A percentile compares a stretch with the other conserved stretches of the same genome.
phyloP scores from a whole-genome alignment of 2,797 vertebrate genomes.

The Chrysocyon brachyurus region DNA sequence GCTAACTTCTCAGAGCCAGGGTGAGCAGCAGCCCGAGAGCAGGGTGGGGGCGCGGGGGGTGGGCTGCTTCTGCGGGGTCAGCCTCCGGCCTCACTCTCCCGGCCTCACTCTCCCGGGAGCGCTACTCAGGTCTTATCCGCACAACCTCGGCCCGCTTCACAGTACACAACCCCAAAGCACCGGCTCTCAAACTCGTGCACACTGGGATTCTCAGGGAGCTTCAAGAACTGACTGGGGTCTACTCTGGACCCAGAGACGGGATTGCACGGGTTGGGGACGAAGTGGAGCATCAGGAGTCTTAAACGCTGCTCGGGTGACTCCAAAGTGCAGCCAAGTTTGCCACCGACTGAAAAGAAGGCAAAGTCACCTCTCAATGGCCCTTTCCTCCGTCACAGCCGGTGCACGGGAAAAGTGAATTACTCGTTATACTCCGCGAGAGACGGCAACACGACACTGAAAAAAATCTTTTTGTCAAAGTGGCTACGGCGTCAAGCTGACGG shows the following conservation, averaged over 20 bases:
- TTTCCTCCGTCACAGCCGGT: background rate
- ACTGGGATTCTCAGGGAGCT: background rate
- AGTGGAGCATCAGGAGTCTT: background rate
- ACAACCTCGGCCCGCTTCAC: background rate
- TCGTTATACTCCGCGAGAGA: background rate
- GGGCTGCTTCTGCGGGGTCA: background rate
- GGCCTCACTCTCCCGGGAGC: background rate
- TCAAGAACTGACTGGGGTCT: background rate
- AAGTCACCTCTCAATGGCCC: background rate
- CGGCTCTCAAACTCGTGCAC: background rate
- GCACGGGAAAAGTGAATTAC: background rate
- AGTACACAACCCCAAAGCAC: background rate
- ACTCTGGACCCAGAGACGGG: background rate
- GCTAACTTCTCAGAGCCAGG: background rate
- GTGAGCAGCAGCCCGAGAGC: background rate
- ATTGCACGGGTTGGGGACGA: background rate
- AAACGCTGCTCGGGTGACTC: background rate
- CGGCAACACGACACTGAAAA: background rate
- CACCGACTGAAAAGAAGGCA: background rate
- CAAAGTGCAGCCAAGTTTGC: conserved; percentile 60
- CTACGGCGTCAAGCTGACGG: background rate
- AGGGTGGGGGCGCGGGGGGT: background rate
- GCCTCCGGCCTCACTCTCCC: background rate
- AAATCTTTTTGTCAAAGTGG: background rate
- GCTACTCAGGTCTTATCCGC: background rate